A percentile compares a stretch with the other conserved stretches of the same genome.
Evolutionary conservation across 2,113 vertebrate species (phyloP).

Genomic region (Limnothrissa miodon): DNA sequence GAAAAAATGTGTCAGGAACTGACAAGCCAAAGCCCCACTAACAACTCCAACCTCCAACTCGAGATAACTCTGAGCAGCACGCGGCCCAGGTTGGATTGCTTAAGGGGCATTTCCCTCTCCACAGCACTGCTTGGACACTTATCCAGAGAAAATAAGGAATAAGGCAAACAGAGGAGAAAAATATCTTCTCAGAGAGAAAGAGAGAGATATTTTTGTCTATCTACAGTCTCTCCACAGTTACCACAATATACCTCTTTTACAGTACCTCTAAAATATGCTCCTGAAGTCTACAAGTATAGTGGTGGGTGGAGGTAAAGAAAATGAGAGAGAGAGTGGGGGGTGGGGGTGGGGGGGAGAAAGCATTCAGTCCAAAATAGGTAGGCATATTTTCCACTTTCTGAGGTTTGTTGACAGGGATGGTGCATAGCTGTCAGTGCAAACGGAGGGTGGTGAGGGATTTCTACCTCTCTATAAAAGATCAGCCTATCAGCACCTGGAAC

Average conservation of each 20-base stretch:
- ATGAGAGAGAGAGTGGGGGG: not conserved
- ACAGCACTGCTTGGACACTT: not conserved
- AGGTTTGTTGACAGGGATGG: not conserved
- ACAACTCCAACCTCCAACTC: not conserved
- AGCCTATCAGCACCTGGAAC: not conserved
- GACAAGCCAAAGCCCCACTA: not conserved
- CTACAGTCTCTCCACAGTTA: not conserved
- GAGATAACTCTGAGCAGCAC: not conserved
- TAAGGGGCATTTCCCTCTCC: not conserved
- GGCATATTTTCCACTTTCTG: not conserved
- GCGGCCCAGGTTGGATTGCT: not conserved
- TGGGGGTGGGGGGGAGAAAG: not conserved
- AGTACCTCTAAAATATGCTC: not conserved
- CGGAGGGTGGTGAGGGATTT: not conserved
- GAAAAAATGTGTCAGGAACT: constrained; percentile 1
- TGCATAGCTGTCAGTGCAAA: constrained; percentile 9
- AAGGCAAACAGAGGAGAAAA: not conserved
- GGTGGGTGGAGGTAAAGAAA: not conserved
- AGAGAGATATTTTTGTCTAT: not conserved
- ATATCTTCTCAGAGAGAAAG: not conserved
- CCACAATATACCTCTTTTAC: not conserved
- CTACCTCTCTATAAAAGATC: not conserved
- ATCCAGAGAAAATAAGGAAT: not conserved
- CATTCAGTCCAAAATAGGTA: not conserved
- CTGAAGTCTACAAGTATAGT: not conserved